Percentiles rank a stretch among this genome's conserved stretches.
Evolutionary conservation across 2,113 vertebrate genomes (phyloP).

Genomic region (Eudyptes chrysolophus): DNA sequence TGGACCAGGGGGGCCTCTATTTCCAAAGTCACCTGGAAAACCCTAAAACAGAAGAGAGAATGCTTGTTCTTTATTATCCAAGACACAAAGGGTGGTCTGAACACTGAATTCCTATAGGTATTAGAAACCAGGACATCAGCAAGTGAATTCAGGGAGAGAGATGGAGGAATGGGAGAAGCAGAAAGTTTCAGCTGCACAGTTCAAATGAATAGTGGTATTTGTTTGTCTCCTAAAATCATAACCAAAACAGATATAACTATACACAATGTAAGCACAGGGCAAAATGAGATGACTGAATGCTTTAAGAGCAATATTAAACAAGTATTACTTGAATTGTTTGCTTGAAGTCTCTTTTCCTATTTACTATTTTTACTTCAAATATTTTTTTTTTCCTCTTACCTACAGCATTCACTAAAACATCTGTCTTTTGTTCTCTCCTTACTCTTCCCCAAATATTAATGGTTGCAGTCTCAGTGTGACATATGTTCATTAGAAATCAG

Average conservation of each 20-base stretch:
- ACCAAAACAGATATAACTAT: background rate
- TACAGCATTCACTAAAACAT: background rate
- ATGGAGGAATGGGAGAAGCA: background rate
- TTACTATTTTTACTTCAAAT: background rate
- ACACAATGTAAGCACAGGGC: background rate
- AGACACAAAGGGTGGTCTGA: background rate
- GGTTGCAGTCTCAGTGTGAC: background rate
- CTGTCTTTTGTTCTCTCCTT: background rate
- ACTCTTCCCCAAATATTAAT: background rate
- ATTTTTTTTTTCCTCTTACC: background rate
- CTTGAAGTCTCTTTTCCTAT: background rate
- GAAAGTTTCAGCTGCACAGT: background rate
- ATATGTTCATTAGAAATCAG: background rate
- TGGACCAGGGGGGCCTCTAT: slow-evolving; percentile 88
- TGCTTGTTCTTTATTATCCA: background rate
- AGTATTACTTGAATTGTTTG: background rate
- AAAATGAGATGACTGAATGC: background rate
- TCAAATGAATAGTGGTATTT: background rate
- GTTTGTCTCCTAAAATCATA: background rate
- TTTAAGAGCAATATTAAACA: background rate
- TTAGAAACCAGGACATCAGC: background rate
- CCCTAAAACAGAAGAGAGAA: slow-evolving; percentile 71
- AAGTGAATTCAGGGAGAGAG: background rate
- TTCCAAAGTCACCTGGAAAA: slow-evolving; percentile 87
- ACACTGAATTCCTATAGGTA: background rate